Evolutionary conservation across 2,797 vertebrate genomes (phyloP).

Genomic region (Poecilia velifera): DNA sequence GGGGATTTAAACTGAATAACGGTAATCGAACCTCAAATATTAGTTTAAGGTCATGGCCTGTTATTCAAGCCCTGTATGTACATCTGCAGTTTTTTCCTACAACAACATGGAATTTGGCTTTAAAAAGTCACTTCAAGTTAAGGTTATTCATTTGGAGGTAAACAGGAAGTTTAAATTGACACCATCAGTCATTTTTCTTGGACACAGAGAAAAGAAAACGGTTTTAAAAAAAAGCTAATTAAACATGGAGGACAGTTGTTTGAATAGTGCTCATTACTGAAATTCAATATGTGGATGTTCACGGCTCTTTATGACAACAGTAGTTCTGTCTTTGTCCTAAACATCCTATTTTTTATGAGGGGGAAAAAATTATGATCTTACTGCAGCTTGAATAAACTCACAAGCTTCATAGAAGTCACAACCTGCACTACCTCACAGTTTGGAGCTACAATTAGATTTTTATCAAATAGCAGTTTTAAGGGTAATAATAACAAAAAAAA

Average conservation of each 20-base stretch:
- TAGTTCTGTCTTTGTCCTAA: constrained; percentile 1
- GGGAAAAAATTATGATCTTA: constrained; percentile 16
- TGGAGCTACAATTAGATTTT: constrained; percentile 30
- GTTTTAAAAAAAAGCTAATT: background rate
- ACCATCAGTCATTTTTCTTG: background rate
- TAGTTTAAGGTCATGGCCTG: background rate
- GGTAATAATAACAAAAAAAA: background rate
- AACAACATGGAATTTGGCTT: background rate
- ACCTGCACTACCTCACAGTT: constrained; percentile 59
- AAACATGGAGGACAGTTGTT: background rate
- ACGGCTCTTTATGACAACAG: background rate
- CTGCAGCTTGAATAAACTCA: constrained; percentile 30
- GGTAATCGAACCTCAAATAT: background rate
- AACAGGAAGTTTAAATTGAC: background rate
- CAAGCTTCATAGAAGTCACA: constrained; percentile 29
- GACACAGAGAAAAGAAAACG: background rate
- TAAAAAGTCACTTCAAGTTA: background rate
- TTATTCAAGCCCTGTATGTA: background rate
- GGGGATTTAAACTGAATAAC: background rate
- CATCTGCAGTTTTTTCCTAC: background rate
- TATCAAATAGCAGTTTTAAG: constrained; percentile 9
- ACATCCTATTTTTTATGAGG: background rate
- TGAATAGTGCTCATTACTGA: background rate
- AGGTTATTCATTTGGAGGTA: background rate
- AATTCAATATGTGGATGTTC: background rate